These are phyloP conservation scores for Champsocephalus esox DNA, from an alignment of 2,797 vertebrate genomes.

Conservation along the genomic window DNA sequence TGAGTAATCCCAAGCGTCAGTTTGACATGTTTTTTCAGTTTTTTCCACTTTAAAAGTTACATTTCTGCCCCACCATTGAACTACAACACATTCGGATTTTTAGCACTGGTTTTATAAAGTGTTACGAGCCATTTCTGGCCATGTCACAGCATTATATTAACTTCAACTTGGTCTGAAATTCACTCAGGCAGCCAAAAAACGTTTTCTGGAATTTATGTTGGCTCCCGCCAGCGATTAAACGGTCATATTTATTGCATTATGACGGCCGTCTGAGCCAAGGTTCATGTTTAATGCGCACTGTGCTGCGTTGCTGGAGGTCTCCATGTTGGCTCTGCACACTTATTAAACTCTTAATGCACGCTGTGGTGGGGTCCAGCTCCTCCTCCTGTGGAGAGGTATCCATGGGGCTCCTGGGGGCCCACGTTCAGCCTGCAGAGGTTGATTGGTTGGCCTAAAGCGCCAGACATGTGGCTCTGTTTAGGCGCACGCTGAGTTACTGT, in stretches of 20 bases:
- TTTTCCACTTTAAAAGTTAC: background rate
- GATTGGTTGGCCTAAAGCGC: constrained; percentile 53
- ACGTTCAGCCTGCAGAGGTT: constrained; percentile 24
- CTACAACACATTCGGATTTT: background rate
- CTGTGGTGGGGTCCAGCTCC: constrained; percentile 18
- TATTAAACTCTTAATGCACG: constrained; percentile 40
- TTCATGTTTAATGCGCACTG: constrained; percentile 41
- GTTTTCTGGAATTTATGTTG: constrained; percentile 27
- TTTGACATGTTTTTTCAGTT: background rate
- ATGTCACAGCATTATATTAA: background rate
- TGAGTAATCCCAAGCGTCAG: background rate
- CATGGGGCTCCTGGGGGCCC: constrained; percentile 46
- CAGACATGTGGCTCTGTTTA: constrained; percentile 77
- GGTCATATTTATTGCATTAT: constrained; percentile 43
- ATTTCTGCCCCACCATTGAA: background rate
- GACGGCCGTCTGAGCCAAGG: constrained; percentile 23
- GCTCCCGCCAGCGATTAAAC: constrained; percentile 33
- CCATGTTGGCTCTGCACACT: constrained; percentile 36
- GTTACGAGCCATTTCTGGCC: constrained; percentile 3
- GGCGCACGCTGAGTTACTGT: constrained; percentile 56
- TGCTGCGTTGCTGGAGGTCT: constrained; percentile 25
- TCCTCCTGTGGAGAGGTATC: constrained; percentile 56
- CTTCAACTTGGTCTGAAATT: constrained; percentile 27
- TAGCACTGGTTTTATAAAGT: constrained; percentile 4
- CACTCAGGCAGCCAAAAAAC: constrained; percentile 4